Evolutionary conservation across 2,888 invertebrate species (phyloP).

Genomic region (Brenthis daphne): DNA sequence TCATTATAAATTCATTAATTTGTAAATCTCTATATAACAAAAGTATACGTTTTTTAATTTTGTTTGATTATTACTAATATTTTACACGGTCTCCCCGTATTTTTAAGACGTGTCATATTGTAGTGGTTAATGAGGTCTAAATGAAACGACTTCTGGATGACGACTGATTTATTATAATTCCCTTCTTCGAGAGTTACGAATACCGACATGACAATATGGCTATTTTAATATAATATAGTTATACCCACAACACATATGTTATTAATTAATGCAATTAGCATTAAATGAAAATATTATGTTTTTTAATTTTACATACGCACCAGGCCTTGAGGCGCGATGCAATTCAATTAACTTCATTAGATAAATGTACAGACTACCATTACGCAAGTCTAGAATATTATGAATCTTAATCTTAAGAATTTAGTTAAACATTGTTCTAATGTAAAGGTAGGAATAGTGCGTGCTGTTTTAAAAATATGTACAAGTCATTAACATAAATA

Average conservation of each 20-base stretch:
- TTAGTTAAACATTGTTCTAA: constrained; percentile 6
- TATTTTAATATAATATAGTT: no score
- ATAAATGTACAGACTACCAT: constrained; percentile 32
- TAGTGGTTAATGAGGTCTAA: no score
- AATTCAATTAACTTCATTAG: constrained; percentile 37
- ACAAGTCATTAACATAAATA: background rate
- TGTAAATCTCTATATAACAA: no score
- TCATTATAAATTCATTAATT: background rate
- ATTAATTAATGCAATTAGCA: constrained; percentile 3
- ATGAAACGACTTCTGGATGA: no score
- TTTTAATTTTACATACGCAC: constrained; percentile 13
- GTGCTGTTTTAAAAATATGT: background rate
- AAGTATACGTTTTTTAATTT: no score
- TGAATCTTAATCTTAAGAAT: constrained; percentile 21
- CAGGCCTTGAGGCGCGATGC: constrained; percentile 24
- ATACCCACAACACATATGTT: background rate
- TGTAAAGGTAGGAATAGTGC: background rate
- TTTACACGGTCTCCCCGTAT: no score
- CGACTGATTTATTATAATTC: no score
- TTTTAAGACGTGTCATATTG: background rate
- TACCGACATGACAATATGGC: no score
- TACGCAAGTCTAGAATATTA: constrained; percentile 26
- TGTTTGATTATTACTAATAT: no score
- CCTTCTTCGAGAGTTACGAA: no score
- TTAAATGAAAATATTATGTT: constrained; percentile 6